Base-by-base conservation (phyloP, 2,113 vertebrate species). In the Hippoglossus stenolepis region DNA sequence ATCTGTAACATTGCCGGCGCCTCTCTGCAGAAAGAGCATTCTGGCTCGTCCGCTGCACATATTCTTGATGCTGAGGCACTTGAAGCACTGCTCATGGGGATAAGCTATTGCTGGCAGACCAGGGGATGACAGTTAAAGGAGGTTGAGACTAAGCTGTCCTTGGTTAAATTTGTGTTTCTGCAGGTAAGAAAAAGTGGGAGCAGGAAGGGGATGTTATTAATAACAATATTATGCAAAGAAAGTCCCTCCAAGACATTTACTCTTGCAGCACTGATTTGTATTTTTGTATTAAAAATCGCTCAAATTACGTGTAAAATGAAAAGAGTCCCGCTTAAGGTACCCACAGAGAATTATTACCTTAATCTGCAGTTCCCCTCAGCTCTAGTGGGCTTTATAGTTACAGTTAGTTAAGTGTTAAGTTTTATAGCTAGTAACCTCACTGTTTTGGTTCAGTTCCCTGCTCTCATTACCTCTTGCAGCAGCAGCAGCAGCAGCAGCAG, bases 1-100 rank as follows among this genome's bases (percentile, higher is more conserved):
- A 87, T 76, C 71, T 78, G 49, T 73, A 75, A 79, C 80, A 72
- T 57, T 35, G 68, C 24, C 0, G 6, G 24, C 60, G 67, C 35
- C 64, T 56, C 59, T 65, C 59, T 60, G 73, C 56, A 75, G 12
- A 69, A 68, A 67, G 43, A 79, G 54, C 65, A 21, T 6, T 13
- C 49, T 17, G 61, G 64, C 61, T 80, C 6, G 65, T 75, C 51
- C 57, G 61, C 73, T 53, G 40, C 58, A 70, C 65, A 35, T 38
- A 45, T 75, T 61, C 51, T 63, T 24, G 35, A 58, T 43, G 45
- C 51, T 58, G n/a, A 65, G 64, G 59, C 62, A 40, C 63, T 28
- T 26, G 60, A 77, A 65, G 73, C 35, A 38, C 31, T 35, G 18
- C 60, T 76, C 23, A 2, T 73, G 31, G 63, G 15, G 56, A 77